Base-by-base conservation (phyloP, 2,797 vertebrate species). In the Xenops minutus region DNA sequence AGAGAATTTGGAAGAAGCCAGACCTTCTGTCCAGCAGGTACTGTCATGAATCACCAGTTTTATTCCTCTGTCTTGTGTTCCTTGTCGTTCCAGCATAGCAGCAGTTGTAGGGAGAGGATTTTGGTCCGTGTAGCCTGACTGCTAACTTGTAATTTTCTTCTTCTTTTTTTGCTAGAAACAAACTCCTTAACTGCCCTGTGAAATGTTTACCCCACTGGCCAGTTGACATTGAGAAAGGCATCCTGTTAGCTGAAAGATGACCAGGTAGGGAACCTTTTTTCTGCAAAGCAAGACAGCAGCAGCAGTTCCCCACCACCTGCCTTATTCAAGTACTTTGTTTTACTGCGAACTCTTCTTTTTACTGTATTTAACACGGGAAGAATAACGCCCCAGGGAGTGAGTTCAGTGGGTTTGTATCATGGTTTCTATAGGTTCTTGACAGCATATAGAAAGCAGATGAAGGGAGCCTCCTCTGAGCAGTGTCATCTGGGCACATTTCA, bases 1-100 rank as follows among this genome's bases (percentile, higher is more conserved):
- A 89, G 80, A 76, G 71, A 74, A 85, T 76, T 61, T 93, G 88
- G 88, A 85, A 88, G 78, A 79, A 92, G 49, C 59, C 77, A 90
- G 80, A 59, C 67, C 59, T 72, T 46, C 74, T 43, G 55, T 82
- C 29, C 49, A 71, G 67, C 61, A 92, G 88, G 71, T 95, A 90
- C 67, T 79, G 69, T 61, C 3, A 3, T 51, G 62, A 90, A 59
- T 82, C 76, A 66, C 3, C 8, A 55, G 62, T 59, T 78, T 37
- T 78, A 1, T 71, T 95, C 74, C 77, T 78, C 55, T 68, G 39
- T 49, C 66, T 88, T 0, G 0, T 46, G 21, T 73, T 90, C 72
- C 22, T 92, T 39, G 37, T 71, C 55, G 69, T 79, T 86, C 37
- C 71, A 90, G 77, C 39, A 32, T 2, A 90, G 82, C 73, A 88